Base-by-base conservation (phyloP, 35 echinoderm and acorn worm species). In the Nesometra sesokonis region DNA sequence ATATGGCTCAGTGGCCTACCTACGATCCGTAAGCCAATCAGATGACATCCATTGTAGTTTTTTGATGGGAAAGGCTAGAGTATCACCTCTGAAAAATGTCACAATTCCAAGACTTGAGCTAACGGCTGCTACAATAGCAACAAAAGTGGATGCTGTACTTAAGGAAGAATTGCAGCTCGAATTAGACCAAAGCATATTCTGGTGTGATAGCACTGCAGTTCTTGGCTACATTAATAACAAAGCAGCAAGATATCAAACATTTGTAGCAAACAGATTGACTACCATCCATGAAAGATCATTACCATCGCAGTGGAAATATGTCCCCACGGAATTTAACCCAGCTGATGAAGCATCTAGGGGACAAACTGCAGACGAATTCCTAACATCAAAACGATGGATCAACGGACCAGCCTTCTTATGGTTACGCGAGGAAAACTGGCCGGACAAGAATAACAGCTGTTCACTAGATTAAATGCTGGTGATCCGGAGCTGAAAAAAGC, bases 321-420 rank as follows among this genome's bases (percentile, higher is more conserved):
- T 93, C 2, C 30, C 47, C 3, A 77, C 91, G 19, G 15, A 29
- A 43, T 4, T 23, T 23, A 93, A 93, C 34, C 91, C 91, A n/a
- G 91, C 91, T 32, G 91, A 89, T 77, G 86, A 93, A 85, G 86
- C 77, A 21, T 88, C 91, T 13, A 89, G 91, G 47, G 91, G 90
- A 29, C 77, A 89, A 30, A 33, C 23, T 13, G 77, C 77, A 3
- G 40, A 81, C 11, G 39, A 88, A 33, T 57, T 91, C 11, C 17
- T 80, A 13, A 33, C 80, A 34, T 33, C 13, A 4, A 0, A 87
- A 0, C 31, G 86, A 9, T 91, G 90, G 90, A 11, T 82, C 4
- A 35, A 82, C 34, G 90, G 90, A 31, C 90, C 90, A 81, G 46
- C 80, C 11, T 89, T 93, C 36, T 31, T 88, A 0, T 46, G 36